Evolutionary conservation across 2,113 vertebrate species (phyloP).

Genomic region (Grantiella picta): DNA sequence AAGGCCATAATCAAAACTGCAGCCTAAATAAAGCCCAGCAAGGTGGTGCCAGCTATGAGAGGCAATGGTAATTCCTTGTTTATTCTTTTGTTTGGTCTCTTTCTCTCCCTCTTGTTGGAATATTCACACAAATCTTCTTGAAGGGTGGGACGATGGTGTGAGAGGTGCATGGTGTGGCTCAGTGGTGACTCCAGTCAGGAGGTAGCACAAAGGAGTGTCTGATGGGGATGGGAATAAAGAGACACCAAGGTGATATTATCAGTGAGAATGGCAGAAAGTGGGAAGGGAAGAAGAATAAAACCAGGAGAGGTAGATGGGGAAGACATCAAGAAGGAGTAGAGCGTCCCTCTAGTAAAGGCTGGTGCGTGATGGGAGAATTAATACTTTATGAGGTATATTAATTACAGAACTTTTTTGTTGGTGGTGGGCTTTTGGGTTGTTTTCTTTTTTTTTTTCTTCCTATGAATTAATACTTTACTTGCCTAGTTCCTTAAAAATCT

Average conservation of each 20-base stretch:
- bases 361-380: neutral
- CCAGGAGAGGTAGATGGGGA: neutral
- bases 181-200: neutral
- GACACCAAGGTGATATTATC: fast-evolving
- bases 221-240: neutral
- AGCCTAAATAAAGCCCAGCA: slow-evolving; percentile 62
- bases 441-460: fast-evolving
- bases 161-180: fast-evolving
- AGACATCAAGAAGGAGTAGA: neutral
- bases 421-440: fast-evolving
- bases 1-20: slow-evolving; percentile 47
- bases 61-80: slow-evolving; percentile 40
- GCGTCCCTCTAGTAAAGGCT: neutral
- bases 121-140: neutral
- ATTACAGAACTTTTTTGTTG: neutral
- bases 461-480: neutral
- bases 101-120: neutral
- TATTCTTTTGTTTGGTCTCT: neutral
- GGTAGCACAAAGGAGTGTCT: neutral
- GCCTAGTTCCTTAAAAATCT: neutral
- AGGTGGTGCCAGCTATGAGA: slow-evolving; percentile 1
- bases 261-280: neutral
- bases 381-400: neutral
- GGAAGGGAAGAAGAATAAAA: neutral
- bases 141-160: neutral